A percentile compares a stretch with the other conserved stretches of the same genome.
phyloP scores from a whole-genome alignment of 2,888 invertebrate genomes.

The Dasypogon diadema region DNA sequence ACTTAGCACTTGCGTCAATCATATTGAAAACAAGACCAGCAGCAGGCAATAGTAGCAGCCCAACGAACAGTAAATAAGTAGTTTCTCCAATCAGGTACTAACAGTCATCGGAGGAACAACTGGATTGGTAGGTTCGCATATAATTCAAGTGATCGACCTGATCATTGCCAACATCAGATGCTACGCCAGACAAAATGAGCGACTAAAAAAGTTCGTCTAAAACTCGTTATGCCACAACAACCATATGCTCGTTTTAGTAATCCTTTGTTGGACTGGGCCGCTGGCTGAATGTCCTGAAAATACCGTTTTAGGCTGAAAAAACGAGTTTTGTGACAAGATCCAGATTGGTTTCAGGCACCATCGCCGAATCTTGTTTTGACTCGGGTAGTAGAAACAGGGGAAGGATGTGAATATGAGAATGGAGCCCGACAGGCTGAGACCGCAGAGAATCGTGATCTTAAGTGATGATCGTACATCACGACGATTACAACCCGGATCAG shows the following conservation, averaged over 20 bases:
- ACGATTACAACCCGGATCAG: constrained; percentile 31
- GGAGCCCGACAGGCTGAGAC: constrained; percentile 5
- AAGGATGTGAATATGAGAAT: constrained; percentile 28
- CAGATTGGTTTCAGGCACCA: constrained; percentile 42
- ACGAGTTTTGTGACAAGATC: constrained; percentile 47
- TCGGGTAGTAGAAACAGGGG: constrained; percentile 29
- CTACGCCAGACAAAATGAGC: constrained; percentile 36
- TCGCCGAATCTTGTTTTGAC: constrained; percentile 44
- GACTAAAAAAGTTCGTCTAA: constrained; percentile 22
- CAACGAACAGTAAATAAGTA: constrained; percentile 38
- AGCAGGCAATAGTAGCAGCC: constrained; percentile 3
- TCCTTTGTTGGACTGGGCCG: constrained; percentile 33
- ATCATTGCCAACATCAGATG: constrained; percentile 45
- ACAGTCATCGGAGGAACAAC: constrained; percentile 35
- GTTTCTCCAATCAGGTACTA: constrained; percentile 37
- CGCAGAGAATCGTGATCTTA: constrained; percentile 17
- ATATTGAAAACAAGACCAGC: constrained; percentile 32
- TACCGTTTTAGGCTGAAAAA: constrained; percentile 49
- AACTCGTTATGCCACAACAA: constrained; percentile 49
- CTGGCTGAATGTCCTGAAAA: constrained; percentile 47
- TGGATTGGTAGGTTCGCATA: constrained; percentile 51
- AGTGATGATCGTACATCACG: constrained; percentile 25
- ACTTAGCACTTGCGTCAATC: neutral
- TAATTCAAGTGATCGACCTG: constrained; percentile 52
- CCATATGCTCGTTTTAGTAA: constrained; percentile 53